Percentiles rank a stretch among this genome's conserved stretches.
These are phyloP conservation scores for Tortrix viridana DNA, from an alignment of 2,888 invertebrate species.

Conservation along the genomic window DNA sequence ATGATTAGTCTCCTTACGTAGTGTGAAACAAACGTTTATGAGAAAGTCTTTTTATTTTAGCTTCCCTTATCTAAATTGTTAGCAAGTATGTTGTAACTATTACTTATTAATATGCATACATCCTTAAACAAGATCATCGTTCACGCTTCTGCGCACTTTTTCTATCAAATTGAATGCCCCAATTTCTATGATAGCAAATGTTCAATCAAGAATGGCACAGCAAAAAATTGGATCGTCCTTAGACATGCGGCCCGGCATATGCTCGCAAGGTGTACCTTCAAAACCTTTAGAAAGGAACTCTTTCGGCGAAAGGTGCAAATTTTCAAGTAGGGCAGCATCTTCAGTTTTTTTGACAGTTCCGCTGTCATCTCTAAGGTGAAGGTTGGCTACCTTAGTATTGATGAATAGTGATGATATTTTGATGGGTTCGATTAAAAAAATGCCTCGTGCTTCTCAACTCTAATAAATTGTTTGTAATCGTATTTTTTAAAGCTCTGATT, in stretches of 20 bases:
- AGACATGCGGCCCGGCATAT: constrained; percentile 70
- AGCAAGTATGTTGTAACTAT: background rate
- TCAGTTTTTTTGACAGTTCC: constrained; percentile 52
- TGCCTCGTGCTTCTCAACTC: too few species aligned
- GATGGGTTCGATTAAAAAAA: too few species aligned
- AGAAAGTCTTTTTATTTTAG: too few species aligned
- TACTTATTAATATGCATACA: background rate
- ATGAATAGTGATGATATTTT: background rate
- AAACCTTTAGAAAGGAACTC: constrained; percentile 64
- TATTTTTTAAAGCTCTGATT: too few species aligned
- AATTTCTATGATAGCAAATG: constrained; percentile 36
- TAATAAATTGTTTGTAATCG: too few species aligned
- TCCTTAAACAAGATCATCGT: constrained; percentile 21
- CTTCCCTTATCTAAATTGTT: too few species aligned
- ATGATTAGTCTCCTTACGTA: too few species aligned
- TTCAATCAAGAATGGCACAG: constrained; percentile 42
- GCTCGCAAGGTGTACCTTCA: constrained; percentile 69
- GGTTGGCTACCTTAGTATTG: background rate
- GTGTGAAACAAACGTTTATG: too few species aligned
- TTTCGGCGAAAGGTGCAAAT: constrained; percentile 76
- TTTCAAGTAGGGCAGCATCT: constrained; percentile 72
- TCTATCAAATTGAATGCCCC: constrained; percentile 20
- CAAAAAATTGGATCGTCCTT: constrained; percentile 46
- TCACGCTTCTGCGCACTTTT: constrained; percentile 26
- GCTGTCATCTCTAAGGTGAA: constrained; percentile 40